Percentiles rank a stretch among this genome's conserved stretches.
Conservation (phyloP, 2,113 vertebrate species). For the Neofelis nebulosa region DNA sequence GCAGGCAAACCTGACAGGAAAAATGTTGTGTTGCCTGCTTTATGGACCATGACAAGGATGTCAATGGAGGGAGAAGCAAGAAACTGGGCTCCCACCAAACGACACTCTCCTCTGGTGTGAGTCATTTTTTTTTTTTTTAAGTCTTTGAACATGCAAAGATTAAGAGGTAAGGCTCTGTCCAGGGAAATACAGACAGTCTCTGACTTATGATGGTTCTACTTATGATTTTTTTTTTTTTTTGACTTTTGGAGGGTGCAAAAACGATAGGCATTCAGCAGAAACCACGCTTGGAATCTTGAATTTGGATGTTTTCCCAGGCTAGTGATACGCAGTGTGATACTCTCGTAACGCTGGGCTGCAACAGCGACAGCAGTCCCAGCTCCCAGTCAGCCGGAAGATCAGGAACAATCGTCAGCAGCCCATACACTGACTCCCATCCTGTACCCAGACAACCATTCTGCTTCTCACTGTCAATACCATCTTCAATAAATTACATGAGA, state of each 20-base stretch:
- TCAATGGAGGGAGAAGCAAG: not conserved
- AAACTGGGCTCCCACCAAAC: not conserved
- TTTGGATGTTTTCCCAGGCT: not conserved
- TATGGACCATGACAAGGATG: not conserved
- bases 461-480: not conserved
- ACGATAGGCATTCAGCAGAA: not conserved
- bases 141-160: not conserved
- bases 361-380: not conserved
- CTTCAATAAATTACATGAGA: not conserved
- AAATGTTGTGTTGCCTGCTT: not conserved
- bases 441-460: not conserved
- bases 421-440: no score
- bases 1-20: not conserved
- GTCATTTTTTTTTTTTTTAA: not conserved
- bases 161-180: not conserved
- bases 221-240: not conserved
- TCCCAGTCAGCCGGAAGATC: not conserved
- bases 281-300: not conserved
- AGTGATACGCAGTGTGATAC: not conserved
- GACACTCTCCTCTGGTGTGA: not conserved
- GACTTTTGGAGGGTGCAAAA: not conserved
- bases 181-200: not conserved
- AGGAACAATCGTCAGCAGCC: fast-evolving
- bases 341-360: not conserved
- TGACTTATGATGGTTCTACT: not conserved